Percentiles rank a stretch among this genome's conserved stretches.
Evolutionary conservation across 2,113 vertebrate species (phyloP).

Genomic region (Corythoichthys intestinalis): DNA sequence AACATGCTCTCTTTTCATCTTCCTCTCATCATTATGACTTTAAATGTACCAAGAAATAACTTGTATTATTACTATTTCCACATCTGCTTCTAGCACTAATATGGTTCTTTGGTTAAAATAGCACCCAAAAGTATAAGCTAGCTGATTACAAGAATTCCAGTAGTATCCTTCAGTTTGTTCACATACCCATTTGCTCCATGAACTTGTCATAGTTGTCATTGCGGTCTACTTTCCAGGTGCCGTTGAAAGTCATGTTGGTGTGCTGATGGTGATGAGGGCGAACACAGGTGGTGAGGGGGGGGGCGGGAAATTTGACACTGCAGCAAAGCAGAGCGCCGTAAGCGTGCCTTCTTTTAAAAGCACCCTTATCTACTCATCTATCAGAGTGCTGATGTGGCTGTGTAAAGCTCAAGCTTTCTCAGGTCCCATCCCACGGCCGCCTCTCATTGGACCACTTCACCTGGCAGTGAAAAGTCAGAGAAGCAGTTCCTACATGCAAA

Average conservation of each 20-base stretch:
- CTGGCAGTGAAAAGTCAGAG: background rate
- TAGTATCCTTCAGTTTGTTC: background rate
- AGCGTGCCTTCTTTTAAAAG: conserved; percentile 55
- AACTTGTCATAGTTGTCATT: conserved; percentile 93
- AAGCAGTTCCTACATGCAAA: background rate
- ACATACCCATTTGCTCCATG: conserved; percentile 92
- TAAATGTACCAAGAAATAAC: no score
- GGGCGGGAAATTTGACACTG: conserved; percentile 28
- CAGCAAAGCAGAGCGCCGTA: conserved; percentile 22
- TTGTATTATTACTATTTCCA: background rate
- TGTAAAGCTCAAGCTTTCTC: conserved; percentile 75
- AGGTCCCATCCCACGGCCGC: conserved; percentile 2
- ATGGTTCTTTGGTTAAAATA: background rate
- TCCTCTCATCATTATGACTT: no score
- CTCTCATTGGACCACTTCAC: background rate
- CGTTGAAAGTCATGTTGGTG: conserved; percentile 81
- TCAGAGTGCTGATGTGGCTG: conserved; percentile 80
- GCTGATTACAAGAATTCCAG: background rate
- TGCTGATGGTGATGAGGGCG: background rate
- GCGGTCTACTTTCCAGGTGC: conserved; percentile 83
- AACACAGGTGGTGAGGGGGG: background rate
- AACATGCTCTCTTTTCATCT: background rate
- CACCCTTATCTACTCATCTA: conserved; percentile 73
- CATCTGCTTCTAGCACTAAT: background rate
- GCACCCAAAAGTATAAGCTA: background rate